These are phyloP conservation scores for Planiliza haematocheilus DNA, from an alignment of 2,113 vertebrate genomes.

Conservation along the genomic window DNA sequence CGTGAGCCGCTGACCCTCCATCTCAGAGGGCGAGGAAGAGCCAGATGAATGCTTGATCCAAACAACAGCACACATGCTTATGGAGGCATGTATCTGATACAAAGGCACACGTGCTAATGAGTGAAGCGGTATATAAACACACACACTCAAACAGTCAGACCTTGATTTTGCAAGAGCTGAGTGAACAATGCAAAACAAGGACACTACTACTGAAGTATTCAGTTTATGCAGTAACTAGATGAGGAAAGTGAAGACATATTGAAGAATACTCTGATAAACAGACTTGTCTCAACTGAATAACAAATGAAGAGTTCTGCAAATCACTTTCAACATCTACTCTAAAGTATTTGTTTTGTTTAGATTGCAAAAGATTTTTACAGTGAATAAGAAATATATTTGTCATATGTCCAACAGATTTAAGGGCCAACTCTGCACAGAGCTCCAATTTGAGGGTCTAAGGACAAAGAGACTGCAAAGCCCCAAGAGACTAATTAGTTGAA, in stretches of 20 bases:
- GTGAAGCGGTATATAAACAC: neutral
- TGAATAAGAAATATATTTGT: neutral
- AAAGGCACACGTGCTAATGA: too few species aligned
- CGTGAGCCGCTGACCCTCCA: conserved; percentile 13
- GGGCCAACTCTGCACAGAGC: neutral
- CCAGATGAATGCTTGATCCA: conserved; percentile 24
- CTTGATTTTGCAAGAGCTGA: too few species aligned
- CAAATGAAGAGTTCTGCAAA: too few species aligned
- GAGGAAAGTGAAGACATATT: too few species aligned
- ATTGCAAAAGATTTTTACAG: neutral
- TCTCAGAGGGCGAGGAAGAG: conserved; percentile 38
- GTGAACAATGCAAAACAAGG: neutral
- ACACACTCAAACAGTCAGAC: neutral
- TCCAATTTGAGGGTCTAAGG: neutral
- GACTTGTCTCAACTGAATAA: too few species aligned
- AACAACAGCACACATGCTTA: conserved; percentile 12
- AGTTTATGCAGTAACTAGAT: too few species aligned
- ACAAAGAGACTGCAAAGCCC: neutral
- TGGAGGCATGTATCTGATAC: neutral
- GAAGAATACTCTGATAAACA: too few species aligned
- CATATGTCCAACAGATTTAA: neutral
- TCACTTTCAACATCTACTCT: too few species aligned
- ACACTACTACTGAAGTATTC: neutral
- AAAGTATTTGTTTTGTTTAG: too few species aligned
- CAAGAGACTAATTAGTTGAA: neutral